phyloP scores from a whole-genome alignment of 2,797 vertebrate genomes.

The Apogon talboti region DNA sequence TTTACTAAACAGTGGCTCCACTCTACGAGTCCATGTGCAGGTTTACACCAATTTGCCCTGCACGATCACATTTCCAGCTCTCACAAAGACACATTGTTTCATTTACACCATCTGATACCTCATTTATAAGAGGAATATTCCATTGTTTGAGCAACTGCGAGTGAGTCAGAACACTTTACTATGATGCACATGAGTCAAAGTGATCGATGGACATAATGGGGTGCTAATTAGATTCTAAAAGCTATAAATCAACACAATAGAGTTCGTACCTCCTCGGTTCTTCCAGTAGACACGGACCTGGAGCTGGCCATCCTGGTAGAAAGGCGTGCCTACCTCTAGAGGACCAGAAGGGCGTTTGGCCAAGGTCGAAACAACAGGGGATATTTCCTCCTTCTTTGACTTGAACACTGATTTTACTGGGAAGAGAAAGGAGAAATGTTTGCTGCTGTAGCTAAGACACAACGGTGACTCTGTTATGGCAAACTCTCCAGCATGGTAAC shows the following conservation, averaged over 20 bases:
- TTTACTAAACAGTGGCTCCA: conserved; percentile 73
- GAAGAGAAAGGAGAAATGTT: conserved; percentile 61
- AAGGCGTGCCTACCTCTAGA: conserved; percentile 91
- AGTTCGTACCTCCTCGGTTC: conserved; percentile 88
- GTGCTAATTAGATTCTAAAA: conserved; percentile 62
- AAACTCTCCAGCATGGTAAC: conserved; percentile 64
- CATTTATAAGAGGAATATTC: conserved; percentile 41
- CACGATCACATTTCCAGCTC: conserved; percentile 49
- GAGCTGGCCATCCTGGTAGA: conserved; percentile 92
- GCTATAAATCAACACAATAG: conserved; percentile 50
- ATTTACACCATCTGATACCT: conserved; percentile 56
- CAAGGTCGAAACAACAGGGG: conserved; percentile 75
- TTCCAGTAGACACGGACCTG: conserved; percentile 97
- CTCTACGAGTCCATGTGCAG: conserved; percentile 44
- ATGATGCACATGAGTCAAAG: conserved; percentile 48
- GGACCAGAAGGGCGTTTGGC: conserved; percentile 83
- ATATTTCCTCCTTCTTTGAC: conserved; percentile 82
- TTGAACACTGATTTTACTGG: conserved; percentile 75
- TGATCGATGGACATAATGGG: conserved; percentile 61
- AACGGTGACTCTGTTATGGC: conserved; percentile 50
- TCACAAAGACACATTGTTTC: conserved; percentile 68
- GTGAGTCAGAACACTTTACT: conserved; percentile 62
- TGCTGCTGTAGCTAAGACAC: conserved; percentile 65
- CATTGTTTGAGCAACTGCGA: conserved; percentile 51
- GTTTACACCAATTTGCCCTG: conserved; percentile 42